These are phyloP conservation scores for Zosterops lateralis DNA, from an alignment of 2,113 vertebrate species.

Conservation along the genomic window DNA sequence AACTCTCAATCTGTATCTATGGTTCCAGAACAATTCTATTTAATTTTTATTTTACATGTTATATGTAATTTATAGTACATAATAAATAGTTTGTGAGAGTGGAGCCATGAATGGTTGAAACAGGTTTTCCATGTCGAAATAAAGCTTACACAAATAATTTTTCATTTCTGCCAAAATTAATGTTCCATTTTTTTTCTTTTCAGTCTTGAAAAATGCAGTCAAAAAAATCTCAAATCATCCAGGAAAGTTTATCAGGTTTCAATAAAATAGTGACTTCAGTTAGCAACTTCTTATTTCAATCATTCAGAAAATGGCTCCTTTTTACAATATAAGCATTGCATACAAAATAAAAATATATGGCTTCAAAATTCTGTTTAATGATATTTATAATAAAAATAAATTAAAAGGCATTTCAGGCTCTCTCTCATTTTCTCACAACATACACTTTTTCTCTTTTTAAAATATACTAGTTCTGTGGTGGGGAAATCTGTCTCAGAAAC, in stretches of 20 bases:
- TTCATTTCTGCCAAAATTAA: constrained; percentile 72
- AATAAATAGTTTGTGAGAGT: constrained; percentile 71
- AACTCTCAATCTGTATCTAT: constrained; percentile 59
- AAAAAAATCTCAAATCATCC: constrained; percentile 70
- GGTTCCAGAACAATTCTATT: constrained; percentile 68
- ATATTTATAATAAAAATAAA: constrained; percentile 73
- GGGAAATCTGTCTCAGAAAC: not conserved
- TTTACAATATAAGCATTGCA: constrained; percentile 57
- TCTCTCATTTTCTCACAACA: constrained; percentile 51
- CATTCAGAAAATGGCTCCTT: constrained; percentile 56
- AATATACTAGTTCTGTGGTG: constrained; percentile 7
- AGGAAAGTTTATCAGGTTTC: constrained; percentile 74
- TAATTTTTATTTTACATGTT: constrained; percentile 67
- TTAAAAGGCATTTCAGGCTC: constrained; percentile 65
- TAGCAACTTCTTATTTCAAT: constrained; percentile 66
- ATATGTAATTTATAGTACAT: constrained; percentile 69
- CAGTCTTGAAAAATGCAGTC: constrained; percentile 67
- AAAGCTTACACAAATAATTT: constrained; percentile 69
- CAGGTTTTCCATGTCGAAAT: constrained; percentile 69
- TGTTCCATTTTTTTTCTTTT: constrained; percentile 31
- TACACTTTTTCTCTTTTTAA: constrained; percentile 31
- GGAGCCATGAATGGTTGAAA: constrained; percentile 67
- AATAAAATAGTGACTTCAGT: constrained; percentile 77
- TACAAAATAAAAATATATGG: constrained; percentile 66
- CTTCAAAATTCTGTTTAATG: constrained; percentile 64